Base-by-base conservation (phyloP, 1,140 invertebrate species). In the Brachionus rubens region DNA sequence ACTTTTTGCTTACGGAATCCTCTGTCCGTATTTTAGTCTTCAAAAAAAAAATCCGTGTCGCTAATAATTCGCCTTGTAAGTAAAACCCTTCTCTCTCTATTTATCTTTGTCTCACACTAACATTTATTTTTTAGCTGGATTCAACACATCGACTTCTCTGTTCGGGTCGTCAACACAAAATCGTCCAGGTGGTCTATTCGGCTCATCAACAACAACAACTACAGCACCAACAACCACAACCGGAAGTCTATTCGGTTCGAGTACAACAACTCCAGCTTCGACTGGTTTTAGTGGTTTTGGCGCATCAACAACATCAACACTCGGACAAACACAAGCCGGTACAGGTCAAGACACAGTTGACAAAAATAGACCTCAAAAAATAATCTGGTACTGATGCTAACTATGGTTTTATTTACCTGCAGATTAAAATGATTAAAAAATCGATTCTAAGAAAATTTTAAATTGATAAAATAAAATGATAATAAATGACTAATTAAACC, bases 291-390 rank as follows among this genome's bases (percentile, higher is more conserved):
- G 76, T 75, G 36, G 16, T 12, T 36, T 36, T 16, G 46, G 41
- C 16, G 43, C 52, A 14, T 16, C 67, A 14, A 41, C 65, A 7
- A 33, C 52, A 36, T 9, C 33, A 9, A 36, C 33, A 36, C 33
- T 36, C 3, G 9, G 4, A 36, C 9, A 3, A 56, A 16, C 79
- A 77, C 59, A 80, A 82, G 41, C 83, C 87, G 3, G 92, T 92
- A 91, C 30, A 98, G 93, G 93, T 16, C 91, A 89, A 0, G 94
- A 97, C 82, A 92, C 93, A 0, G 91, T 97, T 86, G 77, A 82
- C 1, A 96, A 96, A 83, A 90, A 90, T 83, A 92, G 91, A 5
- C 4, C 9, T 5, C 33, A 36, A 36, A 5, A 3, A 36, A 36
- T 9, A 36, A 50, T 19, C 30, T 40, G 68, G 68, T 10, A 19